Evolutionary conservation across 2,888 invertebrate genomes (phyloP), one percentile per base, ranked within the genome.

Genomic region (Scrobipalpa costella): DNA sequence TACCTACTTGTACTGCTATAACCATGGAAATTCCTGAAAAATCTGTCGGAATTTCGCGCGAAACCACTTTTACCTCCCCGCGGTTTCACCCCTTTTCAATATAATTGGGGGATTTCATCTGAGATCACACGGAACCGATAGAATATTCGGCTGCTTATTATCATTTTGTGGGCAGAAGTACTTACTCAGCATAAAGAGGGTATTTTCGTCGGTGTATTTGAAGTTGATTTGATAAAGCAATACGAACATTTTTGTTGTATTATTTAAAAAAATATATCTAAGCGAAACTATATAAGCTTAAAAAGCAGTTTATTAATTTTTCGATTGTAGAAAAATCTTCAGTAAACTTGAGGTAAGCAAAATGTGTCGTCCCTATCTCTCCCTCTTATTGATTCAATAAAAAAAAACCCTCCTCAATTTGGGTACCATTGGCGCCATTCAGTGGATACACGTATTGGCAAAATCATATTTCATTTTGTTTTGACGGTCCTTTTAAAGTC

Each of bases 21-120:
- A 33, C 27, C 33, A 2, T 13, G 55, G 55, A 33, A 49, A 55
- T 55, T 34, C 27, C 8, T 7, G 58, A 58, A 40, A 40, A 58
- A 58, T 58, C 58, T 58, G 58, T 44, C 21, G 19, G 7, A 38
- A 58, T 58, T 58, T 44, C 9, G 36, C 40, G 8, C 7, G 19
- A 58, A 49, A 47, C 60, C 60, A 34, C 34, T 60, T 60, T 55
- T n/a, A 13, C 34, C 21, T 21, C 34, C 55, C 21, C 55, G 55
- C 21, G 33, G 33, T 33, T 27, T 55, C 55, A 55, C n/a, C 47
- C 58, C 58, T 7, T 47, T 11, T 17, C 60, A 27, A 60, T 33
- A 44, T 59, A 33, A 49, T 60, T 60, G 47, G 60, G 15, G 60
- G 47, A 60, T 60, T 59, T 49, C 60, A 60, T 60, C 49, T 17